Evolutionary conservation across 2,797 vertebrate genomes (phyloP), one percentile per base, ranked within the genome.

Genomic region (Lophius americanus): DNA sequence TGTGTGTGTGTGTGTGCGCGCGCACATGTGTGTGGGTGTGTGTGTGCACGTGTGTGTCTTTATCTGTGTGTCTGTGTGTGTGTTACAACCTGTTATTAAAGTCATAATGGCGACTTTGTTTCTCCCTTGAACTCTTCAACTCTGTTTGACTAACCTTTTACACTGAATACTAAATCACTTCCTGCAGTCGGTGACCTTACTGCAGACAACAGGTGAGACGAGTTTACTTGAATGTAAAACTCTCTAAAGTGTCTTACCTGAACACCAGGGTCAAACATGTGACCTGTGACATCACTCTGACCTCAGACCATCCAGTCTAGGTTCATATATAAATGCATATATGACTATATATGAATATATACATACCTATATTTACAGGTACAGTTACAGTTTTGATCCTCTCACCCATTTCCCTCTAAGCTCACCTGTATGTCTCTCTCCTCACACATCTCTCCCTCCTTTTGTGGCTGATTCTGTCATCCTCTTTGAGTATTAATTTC

Each of bases 11-110:
- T 48, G n/a, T 53, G n/a, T n/a, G n/a, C n/a, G n/a, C n/a, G n/a
- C n/a, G n/a, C n/a, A n/a, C n/a, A n/a, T 23, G 23, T 23, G 23
- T 23, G 50, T 35, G 32, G 5, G 49, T 10, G 9, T 35, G 51
- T 32, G 55, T 6, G 37, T 13, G 35, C 14, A n/a, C 42, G 9
- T 36, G 23, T 36, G 23, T 23, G 23, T 23, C 23, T 23, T 23
- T 23, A 23, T 23, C 1, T 23, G 23, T 23, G 23, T 23, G 49
- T 36, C 42, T 14, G 46, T 57, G 23, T n/a, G 43, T 60, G 61
- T 48, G n/a, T 53, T 36, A 23, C 42, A 66, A 33, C 52, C 57
- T 59, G 53, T 73, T 65, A 73, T 72, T 79, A 62, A 57, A 58
- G 61, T n/a, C 60, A 36, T 70, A 47, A 60, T 60, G 61, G 60